Base-by-base conservation (phyloP, 1,140 invertebrate genomes). In the Bactericera cockerelli region DNA sequence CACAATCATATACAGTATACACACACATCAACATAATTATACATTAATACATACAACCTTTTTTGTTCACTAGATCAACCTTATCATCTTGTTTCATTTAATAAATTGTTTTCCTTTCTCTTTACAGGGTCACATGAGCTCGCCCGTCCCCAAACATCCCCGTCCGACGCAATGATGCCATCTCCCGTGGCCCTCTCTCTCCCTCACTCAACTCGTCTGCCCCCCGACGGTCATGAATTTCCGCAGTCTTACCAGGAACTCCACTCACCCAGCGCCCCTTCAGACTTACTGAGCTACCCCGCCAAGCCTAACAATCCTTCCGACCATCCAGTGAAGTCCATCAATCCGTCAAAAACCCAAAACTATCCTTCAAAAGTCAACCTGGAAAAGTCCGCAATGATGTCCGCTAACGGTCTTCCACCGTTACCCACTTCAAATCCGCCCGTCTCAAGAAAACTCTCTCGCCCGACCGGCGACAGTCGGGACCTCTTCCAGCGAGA, bases 161-260 rank as follows among this genome's bases (percentile, higher is more conserved):
- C n/a, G n/a, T n/a, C n/a, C n/a, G n/a, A n/a, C n/a, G n/a, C 58
- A 26, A 21, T 54, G 16, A 21, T 54, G 25, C 14, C 58, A 2
- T 58, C 57, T 8, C 24, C 57, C 11, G 38, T 24, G 3, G 53
- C 10, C 25, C 14, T 58, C 58, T 62, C 25, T 61, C 67, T 33
- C 60, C 66, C 19, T 68, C 69, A 26, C 71, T 68, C 69, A 62
- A 83, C 83, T 25, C 78, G 88, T 63, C 78, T 88, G 66, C 88
- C 88, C 61, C 87, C 88, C 54, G 88, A 92, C 72, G 88, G 88
- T 64, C 84, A 89, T 69, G 88, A 92, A 69, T 90, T 89, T 72
- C 87, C 86, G 59, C 66, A 66, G 53, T 67, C 69, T 58, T 69
- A 69, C 59, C 66, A 69, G 62, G 62, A 67, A 57, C 4, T 10